These are phyloP conservation scores for Agonopterix alstromeriana DNA, from an alignment of 2,888 invertebrate genomes.

Conservation along the genomic window DNA sequence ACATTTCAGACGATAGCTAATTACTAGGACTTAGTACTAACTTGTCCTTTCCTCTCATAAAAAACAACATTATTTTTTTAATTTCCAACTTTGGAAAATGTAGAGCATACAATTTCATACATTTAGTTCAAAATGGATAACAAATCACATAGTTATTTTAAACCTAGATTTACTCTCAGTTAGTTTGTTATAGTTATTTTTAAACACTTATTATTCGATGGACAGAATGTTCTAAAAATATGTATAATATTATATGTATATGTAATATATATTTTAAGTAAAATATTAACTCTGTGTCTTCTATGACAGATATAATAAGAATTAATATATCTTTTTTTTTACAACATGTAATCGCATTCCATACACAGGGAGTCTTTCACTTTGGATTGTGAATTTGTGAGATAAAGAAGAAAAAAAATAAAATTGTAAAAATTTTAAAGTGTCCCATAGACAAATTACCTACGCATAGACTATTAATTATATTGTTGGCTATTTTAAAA, in stretches of 20 bases:
- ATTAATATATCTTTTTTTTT: not conserved
- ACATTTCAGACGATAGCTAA: too few relatives aligned
- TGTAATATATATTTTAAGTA: slow-evolving; percentile 51
- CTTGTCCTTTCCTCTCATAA: too few relatives aligned
- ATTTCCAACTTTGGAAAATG: slow-evolving; percentile 15
- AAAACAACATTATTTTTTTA: too few relatives aligned
- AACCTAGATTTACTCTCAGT: slow-evolving; percentile 43
- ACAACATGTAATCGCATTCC: slow-evolving; percentile 38
- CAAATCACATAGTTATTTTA: slow-evolving; percentile 34
- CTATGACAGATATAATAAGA: slow-evolving; percentile 3
- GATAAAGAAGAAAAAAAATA: too few relatives aligned
- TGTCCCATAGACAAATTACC: too few relatives aligned
- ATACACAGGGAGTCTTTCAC: slow-evolving; percentile 19
- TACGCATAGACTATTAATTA: too few relatives aligned
- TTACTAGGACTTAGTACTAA: too few relatives aligned
- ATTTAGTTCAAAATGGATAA: slow-evolving; percentile 36
- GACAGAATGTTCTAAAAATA: slow-evolving; percentile 42
- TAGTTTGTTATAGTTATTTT: slow-evolving; percentile 45
- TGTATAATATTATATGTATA: slow-evolving; percentile 12
- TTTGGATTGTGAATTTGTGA: too few relatives aligned
- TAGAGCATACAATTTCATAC: slow-evolving; percentile 18
- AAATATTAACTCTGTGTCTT: slow-evolving; percentile 39
- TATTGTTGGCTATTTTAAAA: too few relatives aligned
- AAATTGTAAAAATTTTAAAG: too few relatives aligned
- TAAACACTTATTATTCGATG: slow-evolving; percentile 38